phyloP scores from a whole-genome alignment of 2,113 vertebrate species.

The Leucopsar rothschildi region DNA sequence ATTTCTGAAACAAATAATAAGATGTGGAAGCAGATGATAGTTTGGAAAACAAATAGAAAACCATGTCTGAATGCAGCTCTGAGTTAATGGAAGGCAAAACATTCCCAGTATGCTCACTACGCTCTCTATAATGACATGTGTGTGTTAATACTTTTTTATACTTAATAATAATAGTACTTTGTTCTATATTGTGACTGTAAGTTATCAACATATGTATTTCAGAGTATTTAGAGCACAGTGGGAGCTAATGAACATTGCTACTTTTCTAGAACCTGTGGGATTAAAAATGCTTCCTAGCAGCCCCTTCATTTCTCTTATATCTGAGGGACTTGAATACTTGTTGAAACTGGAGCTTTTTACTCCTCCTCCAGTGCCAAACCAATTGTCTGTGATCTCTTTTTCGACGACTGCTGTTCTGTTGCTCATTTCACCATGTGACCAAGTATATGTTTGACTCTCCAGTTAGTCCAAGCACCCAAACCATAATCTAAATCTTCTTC shows the following conservation, averaged over 20 bases:
- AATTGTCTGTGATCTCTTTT: background rate
- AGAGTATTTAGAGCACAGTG: background rate
- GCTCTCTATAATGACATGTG: background rate
- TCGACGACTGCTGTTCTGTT: background rate
- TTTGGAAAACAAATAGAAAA: background rate
- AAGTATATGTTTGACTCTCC: background rate
- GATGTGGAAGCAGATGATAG: background rate
- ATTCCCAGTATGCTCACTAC: background rate
- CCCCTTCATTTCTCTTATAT: background rate
- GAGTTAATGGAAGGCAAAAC: background rate
- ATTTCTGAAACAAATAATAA: background rate
- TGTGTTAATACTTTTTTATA: background rate
- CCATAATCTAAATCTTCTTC: background rate
- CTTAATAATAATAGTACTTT: background rate
- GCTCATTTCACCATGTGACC: background rate
- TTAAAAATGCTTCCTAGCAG: background rate
- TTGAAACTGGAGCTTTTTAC: background rate
- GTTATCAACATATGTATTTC: background rate
- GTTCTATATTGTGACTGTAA: background rate
- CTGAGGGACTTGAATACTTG: background rate
- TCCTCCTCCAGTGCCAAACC: background rate
- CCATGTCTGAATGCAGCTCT: background rate
- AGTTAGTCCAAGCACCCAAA: background rate
- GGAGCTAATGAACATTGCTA: background rate
- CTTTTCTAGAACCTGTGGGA: background rate